Evolutionary conservation across 2,113 vertebrate genomes (phyloP), one percentile per base, ranked within the genome.

Genomic region (Callionymus lyra): DNA sequence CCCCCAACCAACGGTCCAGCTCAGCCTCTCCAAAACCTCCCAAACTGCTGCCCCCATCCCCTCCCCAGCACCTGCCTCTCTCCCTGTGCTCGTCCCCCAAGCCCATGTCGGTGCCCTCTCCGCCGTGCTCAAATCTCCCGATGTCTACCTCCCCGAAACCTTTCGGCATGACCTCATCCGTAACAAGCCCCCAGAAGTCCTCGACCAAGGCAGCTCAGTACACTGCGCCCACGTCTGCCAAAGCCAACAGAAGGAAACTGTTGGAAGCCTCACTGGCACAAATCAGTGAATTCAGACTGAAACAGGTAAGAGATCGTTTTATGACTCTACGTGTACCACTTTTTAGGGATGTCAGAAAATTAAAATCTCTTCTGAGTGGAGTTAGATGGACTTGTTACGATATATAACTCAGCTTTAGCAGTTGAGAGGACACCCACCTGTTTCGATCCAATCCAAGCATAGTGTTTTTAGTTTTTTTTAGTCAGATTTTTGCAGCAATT

Each of bases 201-300:
- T 48, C 59, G 1, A 56, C 56, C 50, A 80, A 75, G 49, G 49
- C 60, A 17, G 47, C 63, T 35, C 73, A 65, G 62, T 68, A 68
- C 12, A 12, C 62, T 34, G 50, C 50, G 44, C 39, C 70, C 72
- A 88, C 90, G 60, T 47, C 87, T 58, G 83, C 84, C 62, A 93
- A 91, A 81, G 72, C 87, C 85, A 90, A 85, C 80, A 91, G 85
- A 79, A 91, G 88, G 88, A 93, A 91, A 87, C 87, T 88, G 86
- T 87, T 93, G 81, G 92, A 96, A 79, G 90, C 90, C 65, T 81
- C 91, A 47, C 63, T 87, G 56, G 77, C 84, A 44, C 85, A 91
- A 82, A 87, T 91, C 85, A 89, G 81, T 47, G 90, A 97, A 85
- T 84, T 87, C 66, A 87, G 89, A 74, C 85, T 90, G 56, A 97